Conservation (phyloP, 2,888 invertebrate species). For the Agrypnus murinus region DNA sequence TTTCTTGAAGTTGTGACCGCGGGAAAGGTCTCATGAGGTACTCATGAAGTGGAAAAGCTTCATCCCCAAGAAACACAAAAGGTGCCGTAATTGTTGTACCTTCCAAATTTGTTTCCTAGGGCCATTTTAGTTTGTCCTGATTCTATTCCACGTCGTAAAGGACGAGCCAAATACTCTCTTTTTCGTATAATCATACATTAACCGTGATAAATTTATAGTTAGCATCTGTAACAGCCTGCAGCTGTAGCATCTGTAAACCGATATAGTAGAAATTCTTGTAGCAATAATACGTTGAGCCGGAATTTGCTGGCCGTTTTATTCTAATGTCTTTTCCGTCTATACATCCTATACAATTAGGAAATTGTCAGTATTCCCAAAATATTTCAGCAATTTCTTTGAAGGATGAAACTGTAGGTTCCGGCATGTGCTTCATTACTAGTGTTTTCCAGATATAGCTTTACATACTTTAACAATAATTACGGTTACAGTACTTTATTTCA, state of each 20-base stretch:
- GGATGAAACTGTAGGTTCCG: neutral
- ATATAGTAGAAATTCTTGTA: neutral
- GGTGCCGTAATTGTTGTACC: neutral
- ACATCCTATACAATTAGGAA: neutral
- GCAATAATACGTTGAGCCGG: neutral
- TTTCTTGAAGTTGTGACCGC: slow-evolving; percentile 24
- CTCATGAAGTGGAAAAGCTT: neutral
- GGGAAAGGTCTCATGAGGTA: neutral
- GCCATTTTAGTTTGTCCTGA: neutral
- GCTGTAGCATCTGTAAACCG: too few relatives aligned
- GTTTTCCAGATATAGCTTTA: neutral
- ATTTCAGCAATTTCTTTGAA: neutral
- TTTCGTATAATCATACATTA: neutral
- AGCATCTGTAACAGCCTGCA: neutral
- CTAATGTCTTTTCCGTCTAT: slow-evolving; percentile 3
- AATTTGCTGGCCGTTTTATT: neutral
- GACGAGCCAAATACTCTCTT: neutral
- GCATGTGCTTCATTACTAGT: neutral
- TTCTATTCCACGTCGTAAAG: neutral
- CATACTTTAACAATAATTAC: neutral
- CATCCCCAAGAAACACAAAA: neutral
- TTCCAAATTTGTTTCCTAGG: neutral
- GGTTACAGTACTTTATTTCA: neutral
- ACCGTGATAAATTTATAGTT: neutral
- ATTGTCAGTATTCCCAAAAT: neutral